Evolutionary conservation across 2,888 invertebrate species (phyloP).

Genomic region (Melanchra persicariae): DNA sequence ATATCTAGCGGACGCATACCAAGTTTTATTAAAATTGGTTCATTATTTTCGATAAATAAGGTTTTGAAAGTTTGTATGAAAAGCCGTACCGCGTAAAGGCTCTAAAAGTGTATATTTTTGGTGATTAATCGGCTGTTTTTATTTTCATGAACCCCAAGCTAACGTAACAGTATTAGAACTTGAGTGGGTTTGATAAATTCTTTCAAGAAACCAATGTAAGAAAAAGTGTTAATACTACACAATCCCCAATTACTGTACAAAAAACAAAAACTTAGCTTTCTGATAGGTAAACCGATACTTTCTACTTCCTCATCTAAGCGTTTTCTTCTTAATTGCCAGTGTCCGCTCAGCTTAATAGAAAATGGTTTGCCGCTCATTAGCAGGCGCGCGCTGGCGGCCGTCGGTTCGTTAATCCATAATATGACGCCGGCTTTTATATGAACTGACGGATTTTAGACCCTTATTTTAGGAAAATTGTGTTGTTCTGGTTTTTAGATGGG

Average conservation of each 20-base stretch:
- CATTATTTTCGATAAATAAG: no score
- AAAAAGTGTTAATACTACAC: no score
- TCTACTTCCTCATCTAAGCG: conserved; percentile 44
- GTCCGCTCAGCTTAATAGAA: conserved; percentile 58
- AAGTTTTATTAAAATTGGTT: no score
- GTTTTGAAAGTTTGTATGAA: no score
- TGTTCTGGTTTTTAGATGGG: not conserved
- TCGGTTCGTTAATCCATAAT: conserved; percentile 54
- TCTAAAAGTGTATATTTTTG: no score
- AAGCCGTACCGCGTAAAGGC: no score
- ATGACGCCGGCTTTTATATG: conserved; percentile 25
- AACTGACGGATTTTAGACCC: conserved; percentile 3
- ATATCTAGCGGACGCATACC: no score
- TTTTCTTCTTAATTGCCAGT: conserved; percentile 51
- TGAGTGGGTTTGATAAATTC: no score
- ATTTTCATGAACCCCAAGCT: no score
- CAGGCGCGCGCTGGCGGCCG: conserved; percentile 14
- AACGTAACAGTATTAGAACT: no score
- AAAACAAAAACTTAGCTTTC: conserved; percentile 28
- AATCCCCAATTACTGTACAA: conserved; percentile 18
- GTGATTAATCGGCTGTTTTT: no score
- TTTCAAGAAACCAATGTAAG: no score
- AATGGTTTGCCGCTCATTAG: conserved; percentile 56
- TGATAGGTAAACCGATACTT: conserved; percentile 47
- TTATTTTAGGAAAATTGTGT: not conserved